Conservation (phyloP, 2,797 vertebrate genomes). For the Poecilia picta region DNA sequence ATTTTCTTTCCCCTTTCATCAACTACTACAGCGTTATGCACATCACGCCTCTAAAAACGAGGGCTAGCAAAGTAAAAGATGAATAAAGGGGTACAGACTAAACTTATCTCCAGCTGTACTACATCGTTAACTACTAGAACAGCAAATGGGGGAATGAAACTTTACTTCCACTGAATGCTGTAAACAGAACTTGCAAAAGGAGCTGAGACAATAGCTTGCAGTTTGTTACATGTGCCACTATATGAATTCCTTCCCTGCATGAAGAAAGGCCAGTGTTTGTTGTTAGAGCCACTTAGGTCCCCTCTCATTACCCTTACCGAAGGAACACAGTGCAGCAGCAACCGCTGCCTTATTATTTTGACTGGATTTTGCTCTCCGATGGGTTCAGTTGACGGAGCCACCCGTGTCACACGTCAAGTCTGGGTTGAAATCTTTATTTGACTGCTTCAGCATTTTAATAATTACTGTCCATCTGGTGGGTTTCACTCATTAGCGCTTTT, state of each 20-base stretch:
- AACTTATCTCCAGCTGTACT: slow-evolving; percentile 58
- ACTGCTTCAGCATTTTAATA: slow-evolving; percentile 70
- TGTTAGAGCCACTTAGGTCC: slow-evolving; percentile 27
- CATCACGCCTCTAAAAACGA: slow-evolving; percentile 69
- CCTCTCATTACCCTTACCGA: slow-evolving; percentile 39
- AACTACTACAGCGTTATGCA: slow-evolving; percentile 60
- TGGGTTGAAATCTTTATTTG: slow-evolving; percentile 60
- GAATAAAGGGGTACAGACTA: slow-evolving; percentile 54
- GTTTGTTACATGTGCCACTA: slow-evolving; percentile 34
- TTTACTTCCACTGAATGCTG: slow-evolving; percentile 44
- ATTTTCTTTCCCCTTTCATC: slow-evolving; percentile 76
- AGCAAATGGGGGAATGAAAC: slow-evolving; percentile 53
- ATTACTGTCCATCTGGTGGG: slow-evolving; percentile 74
- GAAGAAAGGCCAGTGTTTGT: slow-evolving; percentile 33
- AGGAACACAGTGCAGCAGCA: slow-evolving; percentile 6
- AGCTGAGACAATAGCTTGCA: slow-evolving; percentile 52
- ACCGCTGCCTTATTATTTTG: slow-evolving; percentile 46
- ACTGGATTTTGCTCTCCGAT: slow-evolving; percentile 49
- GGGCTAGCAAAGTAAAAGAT: slow-evolving; percentile 63
- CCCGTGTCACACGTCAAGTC: slow-evolving; percentile 47
- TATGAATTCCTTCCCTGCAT: slow-evolving; percentile 29
- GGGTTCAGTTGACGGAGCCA: slow-evolving; percentile 40
- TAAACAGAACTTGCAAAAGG: slow-evolving; percentile 50
- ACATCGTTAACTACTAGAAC: slow-evolving; percentile 70
- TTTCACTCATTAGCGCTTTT: slow-evolving; percentile 78